Conservation (phyloP, 1,140 invertebrate species). For the Pachypeltis micranthus region DNA sequence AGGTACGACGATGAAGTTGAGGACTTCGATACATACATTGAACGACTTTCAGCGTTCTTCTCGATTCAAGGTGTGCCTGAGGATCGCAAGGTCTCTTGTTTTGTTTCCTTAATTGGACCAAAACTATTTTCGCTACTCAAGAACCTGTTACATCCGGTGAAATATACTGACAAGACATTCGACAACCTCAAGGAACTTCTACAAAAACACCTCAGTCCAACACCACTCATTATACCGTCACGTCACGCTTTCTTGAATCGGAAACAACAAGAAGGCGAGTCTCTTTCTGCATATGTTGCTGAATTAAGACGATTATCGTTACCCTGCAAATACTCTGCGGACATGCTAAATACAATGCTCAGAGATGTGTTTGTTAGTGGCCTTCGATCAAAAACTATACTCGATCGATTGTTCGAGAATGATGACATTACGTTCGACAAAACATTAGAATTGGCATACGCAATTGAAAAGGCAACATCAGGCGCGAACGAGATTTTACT, state of each 20-base stretch:
- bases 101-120: not conserved
- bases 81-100: not conserved
- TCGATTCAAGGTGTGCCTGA: not conserved
- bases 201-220: not conserved
- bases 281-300: not conserved
- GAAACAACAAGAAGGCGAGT: conserved; percentile 1
- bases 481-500: not conserved
- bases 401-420: not conserved
- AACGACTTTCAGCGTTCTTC: not conserved
- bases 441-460: not conserved
- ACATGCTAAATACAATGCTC: not conserved
- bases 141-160: not conserved
- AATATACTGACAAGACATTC: not conserved
- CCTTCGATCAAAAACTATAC: not conserved
- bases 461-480: not conserved
- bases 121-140: not conserved
- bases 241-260: not conserved
- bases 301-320: not conserved
- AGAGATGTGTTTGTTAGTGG: conserved; percentile 1
- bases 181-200: not conserved
- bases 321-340: not conserved
- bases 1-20: not conserved
- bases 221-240: not conserved
- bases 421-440: not conserved
- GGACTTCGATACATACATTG: not conserved